phyloP scores from a whole-genome alignment of 2,888 invertebrate species.

The Phengaris alcon region DNA sequence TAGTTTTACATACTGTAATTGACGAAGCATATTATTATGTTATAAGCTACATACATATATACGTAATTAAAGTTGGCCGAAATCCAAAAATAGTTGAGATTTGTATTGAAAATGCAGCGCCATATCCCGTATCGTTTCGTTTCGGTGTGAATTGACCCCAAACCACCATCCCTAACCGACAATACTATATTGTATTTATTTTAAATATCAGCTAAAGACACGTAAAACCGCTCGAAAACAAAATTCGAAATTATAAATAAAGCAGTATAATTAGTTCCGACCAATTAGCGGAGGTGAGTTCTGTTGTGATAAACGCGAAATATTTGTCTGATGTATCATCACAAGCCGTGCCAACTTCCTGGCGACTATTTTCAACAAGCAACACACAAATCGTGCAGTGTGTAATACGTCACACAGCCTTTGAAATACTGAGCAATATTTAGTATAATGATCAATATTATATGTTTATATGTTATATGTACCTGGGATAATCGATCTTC shows the following conservation, averaged over 20 bases:
- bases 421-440: not conserved
- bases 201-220: no score
- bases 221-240: not conserved
- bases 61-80: no score
- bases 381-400: not conserved
- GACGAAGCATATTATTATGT: not conserved
- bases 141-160: no score
- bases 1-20: not conserved
- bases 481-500: no score
- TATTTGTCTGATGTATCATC: constrained; percentile 12
- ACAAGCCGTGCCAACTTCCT: not conserved
- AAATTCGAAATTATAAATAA: not conserved
- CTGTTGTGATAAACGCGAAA: constrained; percentile 16
- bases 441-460: no score
- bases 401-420: not conserved
- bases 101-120: not conserved
- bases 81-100: no score
- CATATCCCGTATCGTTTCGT: no score
- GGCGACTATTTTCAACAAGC: constrained; percentile 2
- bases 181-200: no score
- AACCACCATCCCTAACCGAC: no score
- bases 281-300: constrained; percentile 17
- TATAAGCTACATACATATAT: no score
- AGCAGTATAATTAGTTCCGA: constrained; percentile 1
- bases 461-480: no score